A percentile compares a stretch with the other conserved stretches of the same genome.
Evolutionary conservation across 2,797 vertebrate species (phyloP).

Genomic region (Pelobates cultripes): DNA sequence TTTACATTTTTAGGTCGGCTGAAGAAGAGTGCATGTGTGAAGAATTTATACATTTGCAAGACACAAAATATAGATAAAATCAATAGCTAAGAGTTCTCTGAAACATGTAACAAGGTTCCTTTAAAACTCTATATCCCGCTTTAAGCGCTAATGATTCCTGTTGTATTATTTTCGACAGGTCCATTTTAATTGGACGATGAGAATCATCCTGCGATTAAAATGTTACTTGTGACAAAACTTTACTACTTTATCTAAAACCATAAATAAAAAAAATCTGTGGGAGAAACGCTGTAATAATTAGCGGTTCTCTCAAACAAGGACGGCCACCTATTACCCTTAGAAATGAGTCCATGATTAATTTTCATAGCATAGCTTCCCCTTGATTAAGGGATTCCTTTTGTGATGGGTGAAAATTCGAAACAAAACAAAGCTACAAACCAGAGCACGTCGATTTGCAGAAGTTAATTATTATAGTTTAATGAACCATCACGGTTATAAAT

Average conservation of each 20-base stretch:
- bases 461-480: constrained; percentile 47
- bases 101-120: too few species aligned
- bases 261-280: constrained; percentile 21
- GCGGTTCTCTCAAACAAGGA: constrained; percentile 7
- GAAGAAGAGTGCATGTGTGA: too few species aligned
- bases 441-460: constrained; percentile 12
- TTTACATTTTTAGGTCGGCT: too few species aligned
- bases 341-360: constrained; percentile 41
- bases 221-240: constrained; percentile 18
- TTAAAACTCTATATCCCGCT: too few species aligned
- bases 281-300: constrained; percentile 26
- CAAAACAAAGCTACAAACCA: constrained; percentile 2
- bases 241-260: constrained; percentile 18
- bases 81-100: too few species aligned
- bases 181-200: too few species aligned
- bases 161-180: background rate
- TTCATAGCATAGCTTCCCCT: constrained; percentile 20
- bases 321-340: constrained; percentile 18
- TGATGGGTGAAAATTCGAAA: constrained; percentile 27
- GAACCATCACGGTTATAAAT: constrained; percentile 28
- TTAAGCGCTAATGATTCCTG: too few species aligned
- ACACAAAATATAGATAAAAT: too few species aligned
- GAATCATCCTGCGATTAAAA: background rate
- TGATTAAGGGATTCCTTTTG: constrained; percentile 22
- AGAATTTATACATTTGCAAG: too few species aligned